Evolutionary conservation across 2,113 vertebrate species (phyloP), one percentile per base, ranked within the genome.

Genomic region (Upupa epops): DNA sequence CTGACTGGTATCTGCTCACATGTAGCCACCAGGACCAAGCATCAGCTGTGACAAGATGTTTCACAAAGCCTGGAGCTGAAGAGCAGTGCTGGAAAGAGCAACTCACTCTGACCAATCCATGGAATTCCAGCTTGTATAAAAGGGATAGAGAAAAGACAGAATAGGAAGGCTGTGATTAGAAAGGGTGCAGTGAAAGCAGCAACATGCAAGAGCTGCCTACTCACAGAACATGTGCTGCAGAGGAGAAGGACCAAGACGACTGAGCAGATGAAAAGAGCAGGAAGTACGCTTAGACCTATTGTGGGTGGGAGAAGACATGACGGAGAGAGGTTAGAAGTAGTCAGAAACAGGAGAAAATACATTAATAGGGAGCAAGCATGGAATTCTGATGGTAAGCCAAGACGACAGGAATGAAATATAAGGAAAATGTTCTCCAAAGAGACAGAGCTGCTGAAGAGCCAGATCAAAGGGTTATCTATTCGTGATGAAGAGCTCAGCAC

Each of bases 111-210:
- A 83, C 60, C 12, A 59, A 2, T 8, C 71, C 74, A 34, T 2
- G 52, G 40, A 77, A 92, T 68, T 4, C 5, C 4, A 26, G 1
- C 48, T 64, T 58, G 21, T 15, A 42, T 25, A 26, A 54, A 84
- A 86, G 36, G 36, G 32, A 60, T 15, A 22, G 49, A 49, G 14
- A 82, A 58, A 60, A 46, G 31, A 34, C 4, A n/a, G 58, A 65
- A 58, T 11, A 7, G 51, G 17, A 88, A 65, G 49, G 60, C 22
- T 66, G n/a, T 8, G 10, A 32, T 64, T 9, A 60, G 18, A 66
- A 77, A 48, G 3, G 8, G 42, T 42, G 19, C 36, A 56, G n/a
- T 3, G 6, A 11, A 25, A 1, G 1, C 13, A n/a, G 28, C 26
- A 42, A 45, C 17, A 9, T 7, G 28, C 18, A 59, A 21, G 28